Evolutionary conservation across 2,797 vertebrate genomes (phyloP), one percentile per base, ranked within the genome.

Genomic region (Urocyon cinereoargenteus): DNA sequence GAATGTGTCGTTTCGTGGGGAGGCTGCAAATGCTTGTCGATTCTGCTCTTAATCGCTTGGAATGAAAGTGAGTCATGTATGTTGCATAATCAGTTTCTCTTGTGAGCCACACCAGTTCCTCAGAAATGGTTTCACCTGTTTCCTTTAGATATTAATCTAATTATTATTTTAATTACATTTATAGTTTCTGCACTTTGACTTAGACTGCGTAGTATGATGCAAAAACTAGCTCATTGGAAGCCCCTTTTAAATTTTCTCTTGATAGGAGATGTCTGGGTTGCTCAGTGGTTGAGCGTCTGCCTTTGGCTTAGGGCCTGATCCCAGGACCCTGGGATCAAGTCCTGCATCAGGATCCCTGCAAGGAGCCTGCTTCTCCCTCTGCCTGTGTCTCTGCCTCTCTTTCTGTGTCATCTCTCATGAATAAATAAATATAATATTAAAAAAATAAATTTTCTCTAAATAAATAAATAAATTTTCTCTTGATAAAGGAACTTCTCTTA

Each of bases 141-240:
- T 90, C 45, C 16, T 90, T 53, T 72, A 82, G 49, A 77, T 21
- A 86, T 28, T 68, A 81, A 96, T 83, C 70, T 34, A 79, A 84
- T 59, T 94, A 31, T 73, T 94, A 64, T 64, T 95, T 91, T 86
- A 55, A 72, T 77, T 82, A 49, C 28, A 61, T 82, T 95, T 26
- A 64, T 51, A 75, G 12, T 57, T 61, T 55, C 51, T 83, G 3
- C 8, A 40, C 84, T 68, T 86, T 72, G 34, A 53, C 15, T 78
- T 92, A 34, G 2, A 34, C 45, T 61, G 1, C 18, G 1, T 45
- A 66, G 55, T 78, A 40, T 55, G 49, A 72, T 40, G 13, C 34
- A 86, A 34, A 84, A 90, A 88, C 57, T n/a, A 77, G 78, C 91
- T 91, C 45, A 89, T 61, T 22, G 86, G 51, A 95, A 83, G 3